Base-by-base conservation (phyloP, 2,888 invertebrate genomes). In the Eustalomyia histrio region DNA sequence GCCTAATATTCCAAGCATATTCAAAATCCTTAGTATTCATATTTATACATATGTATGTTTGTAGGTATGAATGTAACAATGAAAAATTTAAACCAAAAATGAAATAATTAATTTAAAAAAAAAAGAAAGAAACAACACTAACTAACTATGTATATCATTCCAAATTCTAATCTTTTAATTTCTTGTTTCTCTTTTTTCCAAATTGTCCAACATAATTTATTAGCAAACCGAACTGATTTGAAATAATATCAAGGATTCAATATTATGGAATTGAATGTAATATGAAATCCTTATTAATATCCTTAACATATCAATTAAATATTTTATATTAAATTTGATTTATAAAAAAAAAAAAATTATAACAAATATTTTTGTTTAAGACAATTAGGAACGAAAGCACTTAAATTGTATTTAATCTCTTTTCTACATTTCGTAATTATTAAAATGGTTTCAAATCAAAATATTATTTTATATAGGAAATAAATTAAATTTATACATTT, bases 281-380 rank as follows among this genome's bases (percentile, higher is more conserved):
- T 67, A 65, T 67, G 55, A 72, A 78, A 78, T 78, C 78, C 71
- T 78, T 72, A 72, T 9, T 58, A 63, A 78, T 81, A 78, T 78
- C 74, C 78, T 81, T 57, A 71, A 81, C 81, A 81, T 81, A 81
- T 81, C 78, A 81, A 74, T 69, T 69, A 57, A 76, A 71, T 74
- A 78, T 64, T 78, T 74, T 74, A 10, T 65, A 55, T 47, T 79
- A 9, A 67, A 60, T 78, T 81, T 61, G 18, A 50, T 64, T 24
- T 7, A 14, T 29, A 57, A 35, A 33, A 57, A n/a, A 8, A n/a
- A n/a, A n/a, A 67, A 68, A 12, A 71, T 57, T 5, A 33, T 55
- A 47, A 60, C 21, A 10, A 12, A n/a, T n/a, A n/a, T n/a, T 29
- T 6, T 29, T 29, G 3, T 6, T 29, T 6, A 29, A 29, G 7